phyloP scores from a whole-genome alignment of 1,140 invertebrate species.

The Rhopalosiphum maidis region DNA sequence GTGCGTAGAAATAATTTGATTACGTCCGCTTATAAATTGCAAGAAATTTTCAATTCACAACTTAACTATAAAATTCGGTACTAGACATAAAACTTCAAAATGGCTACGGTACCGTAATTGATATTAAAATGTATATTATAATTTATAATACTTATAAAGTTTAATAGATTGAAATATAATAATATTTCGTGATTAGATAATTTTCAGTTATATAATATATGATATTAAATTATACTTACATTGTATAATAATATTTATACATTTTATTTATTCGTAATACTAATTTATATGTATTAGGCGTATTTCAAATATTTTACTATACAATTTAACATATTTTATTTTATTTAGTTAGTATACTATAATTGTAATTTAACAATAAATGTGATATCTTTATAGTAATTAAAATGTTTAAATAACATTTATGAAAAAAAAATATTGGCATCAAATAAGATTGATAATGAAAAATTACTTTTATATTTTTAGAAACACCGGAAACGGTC shows the following conservation, averaged over 20 bases:
- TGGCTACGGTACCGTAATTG: no score
- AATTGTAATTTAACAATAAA: not conserved
- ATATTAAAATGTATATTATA: not conserved
- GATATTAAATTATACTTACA: not conserved
- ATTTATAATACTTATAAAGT: not conserved
- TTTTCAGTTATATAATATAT: not conserved
- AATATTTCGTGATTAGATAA: not conserved
- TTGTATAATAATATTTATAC: not conserved
- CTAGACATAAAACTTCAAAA: not conserved
- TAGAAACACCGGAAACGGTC: not conserved
- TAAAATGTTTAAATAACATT: no score
- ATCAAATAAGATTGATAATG: not conserved
- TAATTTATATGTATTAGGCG: not conserved
- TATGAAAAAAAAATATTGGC: no score
- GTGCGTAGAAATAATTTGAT: not conserved
- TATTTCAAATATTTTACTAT: not conserved
- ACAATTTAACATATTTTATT: not conserved
- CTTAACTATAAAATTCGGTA: not conserved
- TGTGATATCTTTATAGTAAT: not conserved
- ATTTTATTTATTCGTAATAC: no score
- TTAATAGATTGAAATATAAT: not conserved
- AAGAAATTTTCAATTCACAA: not conserved
- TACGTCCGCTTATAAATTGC: not conserved
- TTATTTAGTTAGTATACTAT: not conserved
- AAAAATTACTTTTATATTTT: not conserved